Base-by-base conservation (phyloP, 2,797 vertebrate genomes). In the Phoebastria nigripes region DNA sequence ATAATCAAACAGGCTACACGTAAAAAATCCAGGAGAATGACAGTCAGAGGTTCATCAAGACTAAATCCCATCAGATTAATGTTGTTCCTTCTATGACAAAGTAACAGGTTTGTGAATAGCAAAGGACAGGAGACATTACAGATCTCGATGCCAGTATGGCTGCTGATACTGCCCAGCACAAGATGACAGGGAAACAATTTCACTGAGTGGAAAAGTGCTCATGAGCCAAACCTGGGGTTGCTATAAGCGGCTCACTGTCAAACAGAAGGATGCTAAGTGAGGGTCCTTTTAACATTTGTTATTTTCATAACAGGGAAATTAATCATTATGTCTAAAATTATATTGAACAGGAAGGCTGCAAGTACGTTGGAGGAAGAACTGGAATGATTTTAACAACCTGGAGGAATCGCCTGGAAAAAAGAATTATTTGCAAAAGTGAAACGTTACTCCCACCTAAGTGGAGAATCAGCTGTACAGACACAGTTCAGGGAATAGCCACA, bases 131-230 rank as follows among this genome's bases (percentile, higher is more conserved):
- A 72, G 41, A 89, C 37, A 69, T 28, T 18, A 47, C 37, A 82
- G 61, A 52, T 29, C 26, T 21, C 35, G 35, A 55, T 0, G 0
- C 21, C 51, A 54, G 51, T 10, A 62, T 1, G 5, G 58, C 37
- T 89, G 37, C 66, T 59, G 73, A 25, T 25, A 15, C 16, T 51
- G 70, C 49, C 71, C 72, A 71, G 65, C 19, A 62, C 0, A 0
- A 31, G 8, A 4, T 2, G n/a, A n/a, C 47, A 59, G 25, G 22
- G 63, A 70, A 58, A 59, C 0, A 1, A 77, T 41, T 88, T 51
- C 46, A 66, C 21, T 3, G 1, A 5, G 29, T 54, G 54, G 56
- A 82, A 67, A 67, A 86, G 5, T 8, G n/a, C 31, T 67, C 41
- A 26, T 2, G 33, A 66, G 65, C 26, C 90, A 88, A 4, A 31